A percentile compares a stretch with the other conserved stretches of the same genome.
Conservation (phyloP, 1,140 invertebrate genomes). For the Drosophila setifemur region DNA sequence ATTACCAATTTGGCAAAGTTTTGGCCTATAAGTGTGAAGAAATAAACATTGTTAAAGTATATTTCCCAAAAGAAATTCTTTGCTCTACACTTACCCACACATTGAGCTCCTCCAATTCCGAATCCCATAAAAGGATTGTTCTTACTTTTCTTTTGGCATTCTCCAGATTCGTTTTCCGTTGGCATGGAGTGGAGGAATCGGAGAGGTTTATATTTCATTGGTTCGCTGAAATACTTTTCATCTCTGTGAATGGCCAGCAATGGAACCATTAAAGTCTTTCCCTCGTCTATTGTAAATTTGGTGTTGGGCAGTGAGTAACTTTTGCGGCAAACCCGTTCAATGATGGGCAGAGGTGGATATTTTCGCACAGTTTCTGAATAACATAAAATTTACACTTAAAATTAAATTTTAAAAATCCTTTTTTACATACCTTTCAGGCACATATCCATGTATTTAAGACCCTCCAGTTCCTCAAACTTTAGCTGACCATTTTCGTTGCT, state of each 20-base stretch:
- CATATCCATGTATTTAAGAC: conserved; percentile 68
- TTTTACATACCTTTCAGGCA: conserved; percentile 58
- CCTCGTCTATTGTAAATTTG: conserved; percentile 72
- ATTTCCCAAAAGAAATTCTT: not conserved
- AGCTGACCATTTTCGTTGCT: conserved; percentile 22
- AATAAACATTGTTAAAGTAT: not conserved
- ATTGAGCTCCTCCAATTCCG: conserved; percentile 60
- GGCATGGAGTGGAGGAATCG: conserved; percentile 82
- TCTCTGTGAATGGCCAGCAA: conserved; percentile 84
- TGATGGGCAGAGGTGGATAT: conserved; percentile 82
- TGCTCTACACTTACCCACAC: conserved; percentile 56
- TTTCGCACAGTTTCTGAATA: conserved; percentile 82
- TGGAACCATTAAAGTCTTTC: conserved; percentile 70
- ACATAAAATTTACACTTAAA: not conserved
- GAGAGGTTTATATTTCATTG: conserved; percentile 83
- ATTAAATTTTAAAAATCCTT: fast-evolving
- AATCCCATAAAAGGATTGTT: conserved; percentile 49
- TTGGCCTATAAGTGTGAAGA: conserved; percentile 44
- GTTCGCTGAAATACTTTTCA: conserved; percentile 85
- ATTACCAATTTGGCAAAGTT: conserved; percentile 73
- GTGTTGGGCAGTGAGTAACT: conserved; percentile 56
- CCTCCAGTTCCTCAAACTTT: conserved; percentile 48
- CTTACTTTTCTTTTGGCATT: conserved; percentile 1
- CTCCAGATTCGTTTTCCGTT: not conserved
- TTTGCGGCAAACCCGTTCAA: conserved; percentile 68